A percentile compares a stretch with the other conserved stretches of the same genome.
Conservation (phyloP, 2,888 invertebrate species). For the Frankliniella intonsa region DNA sequence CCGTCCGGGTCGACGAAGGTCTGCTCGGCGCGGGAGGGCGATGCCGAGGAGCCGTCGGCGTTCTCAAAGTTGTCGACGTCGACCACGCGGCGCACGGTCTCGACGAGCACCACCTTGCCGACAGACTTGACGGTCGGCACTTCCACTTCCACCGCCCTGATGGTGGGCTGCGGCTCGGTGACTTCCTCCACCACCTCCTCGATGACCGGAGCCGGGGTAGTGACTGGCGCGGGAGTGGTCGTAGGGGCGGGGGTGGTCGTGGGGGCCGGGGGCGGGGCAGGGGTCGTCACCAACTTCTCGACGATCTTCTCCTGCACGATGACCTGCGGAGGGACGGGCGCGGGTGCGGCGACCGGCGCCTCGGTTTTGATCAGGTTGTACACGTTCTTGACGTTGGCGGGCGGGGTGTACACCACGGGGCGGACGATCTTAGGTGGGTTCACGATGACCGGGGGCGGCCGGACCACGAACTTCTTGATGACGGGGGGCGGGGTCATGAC, state of each 20-base stretch:
- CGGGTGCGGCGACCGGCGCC: neutral
- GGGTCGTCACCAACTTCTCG: neutral
- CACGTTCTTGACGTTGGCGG: neutral
- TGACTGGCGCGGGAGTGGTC: neutral
- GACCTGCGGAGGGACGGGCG: neutral
- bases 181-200: neutral
- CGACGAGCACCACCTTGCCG: constrained; percentile 3
- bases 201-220: neutral
- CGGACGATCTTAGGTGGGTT: neutral
- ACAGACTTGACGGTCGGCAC: neutral
- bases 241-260: neutral
- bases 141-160: neutral
- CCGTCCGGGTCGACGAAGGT: neutral
- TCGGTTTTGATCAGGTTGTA: neutral
- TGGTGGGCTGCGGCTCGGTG: neutral
- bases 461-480: neutral
- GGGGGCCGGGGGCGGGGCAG: neutral
- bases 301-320: neutral
- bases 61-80: neutral
- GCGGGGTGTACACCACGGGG: neutral
- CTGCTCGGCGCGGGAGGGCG: neutral
- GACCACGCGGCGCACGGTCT: neutral
- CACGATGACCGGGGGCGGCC: neutral
- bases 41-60: neutral
- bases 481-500: neutral